A percentile compares a stretch with the other conserved stretches of the same genome.
phyloP scores from a whole-genome alignment of 2,797 vertebrate species.

The Rousettus madagascariensis region DNA sequence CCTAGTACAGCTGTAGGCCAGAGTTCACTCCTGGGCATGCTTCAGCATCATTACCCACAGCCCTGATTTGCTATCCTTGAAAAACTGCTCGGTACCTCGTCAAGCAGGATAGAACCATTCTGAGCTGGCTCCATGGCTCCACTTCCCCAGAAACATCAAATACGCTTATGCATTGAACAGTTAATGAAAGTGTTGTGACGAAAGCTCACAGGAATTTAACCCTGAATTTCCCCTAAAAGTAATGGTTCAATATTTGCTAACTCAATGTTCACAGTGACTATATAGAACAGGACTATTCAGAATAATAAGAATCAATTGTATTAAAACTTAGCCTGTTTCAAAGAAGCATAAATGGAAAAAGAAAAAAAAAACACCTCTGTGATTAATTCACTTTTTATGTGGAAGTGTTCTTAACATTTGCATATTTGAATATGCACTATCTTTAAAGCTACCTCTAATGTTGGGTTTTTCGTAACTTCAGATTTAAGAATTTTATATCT shows the following conservation, averaged over 20 bases:
- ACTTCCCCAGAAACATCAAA: not conserved
- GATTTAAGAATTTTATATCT: not conserved
- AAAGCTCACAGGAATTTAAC: not conserved
- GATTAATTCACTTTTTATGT: not conserved
- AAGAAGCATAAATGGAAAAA: not conserved
- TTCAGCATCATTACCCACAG: too few relatives aligned
- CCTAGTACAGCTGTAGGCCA: too few relatives aligned
- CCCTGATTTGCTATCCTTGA: too few relatives aligned
- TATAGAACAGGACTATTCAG: not conserved
- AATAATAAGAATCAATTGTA: not conserved
- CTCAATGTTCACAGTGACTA: not conserved
- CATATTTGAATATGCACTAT: not conserved
- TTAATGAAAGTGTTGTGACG: not conserved
- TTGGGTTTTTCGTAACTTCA: constrained; percentile 13
- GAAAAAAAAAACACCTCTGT: not conserved
- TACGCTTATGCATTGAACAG: not conserved
- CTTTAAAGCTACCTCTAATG: not conserved
- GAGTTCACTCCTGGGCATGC: too few relatives aligned
- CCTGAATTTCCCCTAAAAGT: not conserved
- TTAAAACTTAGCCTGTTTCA: not conserved
- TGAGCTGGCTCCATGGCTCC: too few relatives aligned
- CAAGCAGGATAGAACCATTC: too few relatives aligned
- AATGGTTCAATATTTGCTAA: not conserved
- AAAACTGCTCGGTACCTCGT: too few relatives aligned
- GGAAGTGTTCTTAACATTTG: not conserved